Percentiles rank a stretch among this genome's conserved stretches.
These are phyloP conservation scores for Acanthurus tractus DNA, from an alignment of 2,797 vertebrate species.

Conservation along the genomic window DNA sequence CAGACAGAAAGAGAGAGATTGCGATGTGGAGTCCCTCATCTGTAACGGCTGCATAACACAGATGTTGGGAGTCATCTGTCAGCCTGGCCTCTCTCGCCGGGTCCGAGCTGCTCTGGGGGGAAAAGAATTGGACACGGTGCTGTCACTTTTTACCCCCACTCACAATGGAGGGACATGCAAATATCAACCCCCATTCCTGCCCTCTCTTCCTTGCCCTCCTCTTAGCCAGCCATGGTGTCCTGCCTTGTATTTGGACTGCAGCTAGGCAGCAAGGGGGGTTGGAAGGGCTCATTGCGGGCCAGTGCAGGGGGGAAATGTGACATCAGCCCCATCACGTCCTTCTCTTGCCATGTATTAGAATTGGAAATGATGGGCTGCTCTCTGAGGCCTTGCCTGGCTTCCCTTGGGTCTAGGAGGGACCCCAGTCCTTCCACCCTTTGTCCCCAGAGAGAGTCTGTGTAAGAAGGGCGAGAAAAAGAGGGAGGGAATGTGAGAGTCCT, in stretches of 20 bases:
- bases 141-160: slow-evolving; percentile 98
- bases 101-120: slow-evolving; percentile 95
- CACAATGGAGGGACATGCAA: slow-evolving; percentile 99
- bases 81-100: slow-evolving; percentile 96
- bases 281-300: slow-evolving; percentile 59
- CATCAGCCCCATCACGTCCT: slow-evolving; percentile 94
- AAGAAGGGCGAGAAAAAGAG: slow-evolving; percentile 71
- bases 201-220: slow-evolving; percentile 82
- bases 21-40: slow-evolving; percentile 91
- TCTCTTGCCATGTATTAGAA: slow-evolving; percentile 92
- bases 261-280: slow-evolving; percentile 69
- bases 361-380: slow-evolving; percentile 99
- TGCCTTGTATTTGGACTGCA: slow-evolving; percentile 91
- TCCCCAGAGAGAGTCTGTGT: slow-evolving; percentile 86
- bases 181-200: slow-evolving; percentile 85
- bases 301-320: slow-evolving; percentile 89
- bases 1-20: slow-evolving; percentile 75
- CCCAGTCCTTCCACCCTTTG: slow-evolving; percentile 91
- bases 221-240: slow-evolving; percentile 91
- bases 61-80: slow-evolving; percentile 99
- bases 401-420: slow-evolving; percentile 88
- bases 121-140: slow-evolving; percentile 99
- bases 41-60: slow-evolving; percentile 99
- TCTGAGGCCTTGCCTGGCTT: slow-evolving; percentile 91
- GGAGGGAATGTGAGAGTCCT: slow-evolving; percentile 85